phyloP scores from a whole-genome alignment of 2,113 vertebrate genomes.

The Anarrhichthys ocellatus region DNA sequence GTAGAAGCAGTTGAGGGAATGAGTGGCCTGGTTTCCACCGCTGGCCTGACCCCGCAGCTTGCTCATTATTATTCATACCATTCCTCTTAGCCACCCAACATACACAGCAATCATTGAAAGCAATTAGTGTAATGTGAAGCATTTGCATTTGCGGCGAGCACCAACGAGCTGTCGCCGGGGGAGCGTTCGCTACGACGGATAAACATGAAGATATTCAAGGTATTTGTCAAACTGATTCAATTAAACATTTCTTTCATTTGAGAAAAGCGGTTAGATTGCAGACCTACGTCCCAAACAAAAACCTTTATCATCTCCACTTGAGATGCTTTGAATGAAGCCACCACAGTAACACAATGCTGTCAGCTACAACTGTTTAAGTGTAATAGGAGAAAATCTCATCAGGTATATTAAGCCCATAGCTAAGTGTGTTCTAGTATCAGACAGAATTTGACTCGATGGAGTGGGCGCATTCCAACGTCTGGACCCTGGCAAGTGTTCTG shows the following conservation, averaged over 20 bases:
- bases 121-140: constrained; percentile 57
- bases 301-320: neutral
- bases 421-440: neutral
- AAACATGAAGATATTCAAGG: constrained; percentile 29
- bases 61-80: constrained; percentile 71
- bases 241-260: neutral
- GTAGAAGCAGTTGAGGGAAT: constrained; percentile 51
- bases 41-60: constrained; percentile 36
- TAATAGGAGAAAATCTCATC: neutral
- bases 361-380: neutral
- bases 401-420: neutral
- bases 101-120: constrained; percentile 58
- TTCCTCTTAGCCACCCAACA: constrained; percentile 62
- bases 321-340: neutral
- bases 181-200: constrained; percentile 30
- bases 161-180: constrained; percentile 36
- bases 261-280: neutral
- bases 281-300: neutral
- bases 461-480: neutral
- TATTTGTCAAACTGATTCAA: constrained; percentile 19
- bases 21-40: constrained; percentile 63
- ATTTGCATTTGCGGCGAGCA: constrained; percentile 46
- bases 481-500: neutral
- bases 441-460: too few relatives aligned
- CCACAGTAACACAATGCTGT: neutral